A percentile compares a stretch with the other conserved stretches of the same genome.
Conservation (phyloP, 2,797 vertebrate species). For the Peromyscus nudipes region DNA sequence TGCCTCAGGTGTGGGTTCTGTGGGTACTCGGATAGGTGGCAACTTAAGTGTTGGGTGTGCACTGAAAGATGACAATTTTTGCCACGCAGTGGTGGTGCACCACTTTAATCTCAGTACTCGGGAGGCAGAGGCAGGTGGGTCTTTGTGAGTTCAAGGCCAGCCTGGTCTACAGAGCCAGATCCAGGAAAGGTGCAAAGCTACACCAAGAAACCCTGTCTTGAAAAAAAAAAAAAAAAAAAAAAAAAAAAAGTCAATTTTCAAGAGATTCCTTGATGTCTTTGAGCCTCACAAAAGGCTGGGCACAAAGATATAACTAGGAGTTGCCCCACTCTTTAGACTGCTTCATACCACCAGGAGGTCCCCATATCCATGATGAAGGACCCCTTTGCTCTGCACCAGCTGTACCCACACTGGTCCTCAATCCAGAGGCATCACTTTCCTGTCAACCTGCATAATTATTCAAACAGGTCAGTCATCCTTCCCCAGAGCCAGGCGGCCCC, state of each 20-base stretch:
- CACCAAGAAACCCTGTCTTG: too few relatives aligned
- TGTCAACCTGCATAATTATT: neutral
- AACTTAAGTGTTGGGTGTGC: neutral
- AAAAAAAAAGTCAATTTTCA: neutral
- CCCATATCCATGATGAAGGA: too few relatives aligned
- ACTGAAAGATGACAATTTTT: neutral
- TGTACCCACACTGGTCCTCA: neutral
- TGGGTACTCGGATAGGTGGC: neutral
- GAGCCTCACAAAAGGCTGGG: neutral
- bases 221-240: too few relatives aligned
- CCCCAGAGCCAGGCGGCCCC: neutral
- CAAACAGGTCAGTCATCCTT: neutral
- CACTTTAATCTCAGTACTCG: too few relatives aligned
- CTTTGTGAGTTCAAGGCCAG: too few relatives aligned
- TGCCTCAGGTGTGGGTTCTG: neutral
- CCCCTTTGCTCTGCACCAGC: neutral
- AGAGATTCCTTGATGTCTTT: neutral
- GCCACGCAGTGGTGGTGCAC: too few relatives aligned
- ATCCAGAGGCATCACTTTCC: neutral
- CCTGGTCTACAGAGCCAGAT: too few relatives aligned
- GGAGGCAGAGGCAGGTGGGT: too few relatives aligned
- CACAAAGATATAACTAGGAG: neutral
- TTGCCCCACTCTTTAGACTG: neutral
- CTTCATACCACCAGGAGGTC: neutral
- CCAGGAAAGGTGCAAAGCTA: too few relatives aligned